Percentiles rank a stretch among this genome's conserved stretches.
Conservation (phyloP, 2,888 invertebrate species). For the Quadriops clusia region DNA sequence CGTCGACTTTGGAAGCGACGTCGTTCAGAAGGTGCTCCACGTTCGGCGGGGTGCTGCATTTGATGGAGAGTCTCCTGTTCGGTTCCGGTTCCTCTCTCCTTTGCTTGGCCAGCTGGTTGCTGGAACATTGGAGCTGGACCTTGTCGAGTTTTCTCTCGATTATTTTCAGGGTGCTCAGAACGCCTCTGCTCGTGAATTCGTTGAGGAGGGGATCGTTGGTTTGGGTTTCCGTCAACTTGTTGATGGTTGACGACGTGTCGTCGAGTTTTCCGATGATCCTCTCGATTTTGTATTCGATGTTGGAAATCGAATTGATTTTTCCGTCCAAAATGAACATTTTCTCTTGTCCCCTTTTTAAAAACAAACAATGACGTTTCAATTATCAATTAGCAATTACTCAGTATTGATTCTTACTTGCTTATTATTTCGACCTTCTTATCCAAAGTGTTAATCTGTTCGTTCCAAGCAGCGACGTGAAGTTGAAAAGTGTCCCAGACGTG, state of each 20-base stretch:
- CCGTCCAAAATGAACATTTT: conserved; percentile 29
- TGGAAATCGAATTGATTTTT: conserved; percentile 29
- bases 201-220: conserved; percentile 26
- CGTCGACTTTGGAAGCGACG: conserved; percentile 34
- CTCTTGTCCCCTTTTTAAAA: conserved; percentile 33
- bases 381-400: too few species aligned
- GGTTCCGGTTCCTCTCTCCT: conserved; percentile 18
- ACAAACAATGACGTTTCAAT: too few species aligned
- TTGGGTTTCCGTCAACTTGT: conserved; percentile 20
- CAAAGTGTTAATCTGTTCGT: conserved; percentile 39
- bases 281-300: conserved; percentile 34
- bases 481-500: conserved; percentile 44
- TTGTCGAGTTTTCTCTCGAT: conserved; percentile 32
- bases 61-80: conserved; percentile 24
- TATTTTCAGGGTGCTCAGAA: conserved; percentile 32
- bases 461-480: conserved; percentile 42
- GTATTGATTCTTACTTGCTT: conserved; percentile 30
- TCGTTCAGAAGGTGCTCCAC: conserved; percentile 32
- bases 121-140: conserved; percentile 17
- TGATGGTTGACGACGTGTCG: conserved; percentile 25
- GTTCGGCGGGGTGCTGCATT: conserved; percentile 28
- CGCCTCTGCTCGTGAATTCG: conserved; percentile 34
- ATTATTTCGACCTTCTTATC: conserved; percentile 41
- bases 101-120: conserved; percentile 13
- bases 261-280: conserved; percentile 24